Evolutionary conservation across 2,797 vertebrate genomes (phyloP).

Genomic region (Brotula barbata): DNA sequence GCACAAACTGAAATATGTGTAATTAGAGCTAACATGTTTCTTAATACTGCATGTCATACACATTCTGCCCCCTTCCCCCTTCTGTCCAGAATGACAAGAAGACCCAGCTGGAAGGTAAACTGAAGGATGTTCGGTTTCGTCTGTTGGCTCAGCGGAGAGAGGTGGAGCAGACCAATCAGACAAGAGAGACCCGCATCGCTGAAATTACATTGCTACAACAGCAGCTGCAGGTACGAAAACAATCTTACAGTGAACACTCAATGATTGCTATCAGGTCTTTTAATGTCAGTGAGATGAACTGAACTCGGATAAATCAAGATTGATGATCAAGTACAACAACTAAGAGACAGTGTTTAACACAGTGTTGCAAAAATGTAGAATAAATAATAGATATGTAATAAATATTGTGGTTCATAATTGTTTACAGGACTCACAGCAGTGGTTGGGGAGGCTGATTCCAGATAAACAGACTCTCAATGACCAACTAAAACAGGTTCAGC

Average conservation of each 20-base stretch:
- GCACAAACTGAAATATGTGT: too few relatives aligned
- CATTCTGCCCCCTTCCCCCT: background rate
- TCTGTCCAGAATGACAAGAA: constrained; percentile 91
- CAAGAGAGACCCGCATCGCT: constrained; percentile 90
- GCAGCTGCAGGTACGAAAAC: constrained; percentile 88
- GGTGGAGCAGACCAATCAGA: constrained; percentile 95
- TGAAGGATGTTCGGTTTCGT: constrained; percentile 93
- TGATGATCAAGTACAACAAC: too few relatives aligned
- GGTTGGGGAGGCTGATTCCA: constrained; percentile 93
- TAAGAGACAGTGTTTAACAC: too few relatives aligned
- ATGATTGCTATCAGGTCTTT: too few relatives aligned
- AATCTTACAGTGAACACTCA: too few relatives aligned
- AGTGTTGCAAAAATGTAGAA: too few relatives aligned
- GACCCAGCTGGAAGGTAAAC: constrained; percentile 92
- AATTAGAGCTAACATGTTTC: too few relatives aligned
- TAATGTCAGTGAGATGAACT: too few relatives aligned
- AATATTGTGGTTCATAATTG: background rate
- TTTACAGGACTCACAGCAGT: constrained; percentile 93
- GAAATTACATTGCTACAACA: constrained; percentile 96
- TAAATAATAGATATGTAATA: background rate
- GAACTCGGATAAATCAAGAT: too few relatives aligned
- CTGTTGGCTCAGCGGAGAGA: constrained; percentile 90
- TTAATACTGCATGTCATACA: too few relatives aligned
- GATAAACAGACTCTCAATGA: constrained; percentile 96
- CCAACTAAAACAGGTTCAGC: constrained; percentile 94